Conservation (phyloP, 2,888 invertebrate genomes). For the Protophormia terraenovae region DNA sequence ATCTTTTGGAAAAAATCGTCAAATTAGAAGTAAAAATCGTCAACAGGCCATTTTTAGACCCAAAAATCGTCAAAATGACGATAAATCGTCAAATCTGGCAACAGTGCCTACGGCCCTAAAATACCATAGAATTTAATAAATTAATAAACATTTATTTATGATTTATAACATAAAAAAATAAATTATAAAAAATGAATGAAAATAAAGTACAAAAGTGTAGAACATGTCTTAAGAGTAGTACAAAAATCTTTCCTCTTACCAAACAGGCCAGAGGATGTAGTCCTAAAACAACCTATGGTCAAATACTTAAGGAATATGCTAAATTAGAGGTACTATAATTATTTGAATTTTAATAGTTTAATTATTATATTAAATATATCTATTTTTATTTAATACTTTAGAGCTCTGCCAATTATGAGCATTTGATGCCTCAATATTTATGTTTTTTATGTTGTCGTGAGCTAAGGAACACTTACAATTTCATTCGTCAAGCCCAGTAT, state of each 20-base stretch:
- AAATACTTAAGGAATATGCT: conserved; percentile 41
- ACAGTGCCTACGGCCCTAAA: too few species aligned
- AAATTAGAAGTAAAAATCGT: too few species aligned
- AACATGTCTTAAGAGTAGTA: conserved; percentile 47
- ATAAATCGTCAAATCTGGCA: too few species aligned
- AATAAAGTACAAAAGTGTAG: conserved; percentile 36
- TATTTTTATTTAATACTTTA: background rate
- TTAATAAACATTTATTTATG: background rate
- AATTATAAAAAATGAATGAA: conserved; percentile 16
- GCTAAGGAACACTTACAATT: conserved; percentile 70
- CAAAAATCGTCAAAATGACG: too few species aligned
- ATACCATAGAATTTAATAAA: too few species aligned
- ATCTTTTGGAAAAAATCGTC: too few species aligned
- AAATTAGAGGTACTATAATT: conserved; percentile 22
- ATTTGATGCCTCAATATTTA: conserved; percentile 44
- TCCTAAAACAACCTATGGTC: conserved; percentile 30
- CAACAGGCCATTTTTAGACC: too few species aligned
- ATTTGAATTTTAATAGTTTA: background rate
- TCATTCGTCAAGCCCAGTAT: conserved; percentile 72
- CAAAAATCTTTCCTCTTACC: conserved; percentile 11
- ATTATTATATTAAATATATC: background rate
- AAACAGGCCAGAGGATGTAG: background rate
- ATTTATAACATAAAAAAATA: background rate
- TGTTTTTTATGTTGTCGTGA: conserved; percentile 67
- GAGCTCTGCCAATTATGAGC: conserved; percentile 14